A percentile compares a stretch with the other conserved stretches of the same genome.
Evolutionary conservation across 2,797 vertebrate species (phyloP).

Genomic region (Ataeniobius toweri): DNA sequence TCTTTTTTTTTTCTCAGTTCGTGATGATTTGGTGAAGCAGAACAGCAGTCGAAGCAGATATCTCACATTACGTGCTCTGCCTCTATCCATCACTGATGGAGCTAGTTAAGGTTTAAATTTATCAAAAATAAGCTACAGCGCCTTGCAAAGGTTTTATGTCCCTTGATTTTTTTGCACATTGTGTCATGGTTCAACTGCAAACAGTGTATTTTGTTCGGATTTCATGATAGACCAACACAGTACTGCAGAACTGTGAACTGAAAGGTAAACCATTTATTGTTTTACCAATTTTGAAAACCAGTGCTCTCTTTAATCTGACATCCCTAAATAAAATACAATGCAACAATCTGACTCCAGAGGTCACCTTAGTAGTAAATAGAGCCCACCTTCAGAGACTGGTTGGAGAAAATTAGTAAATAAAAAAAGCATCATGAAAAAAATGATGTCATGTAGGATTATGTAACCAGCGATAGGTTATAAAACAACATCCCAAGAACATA

Average conservation of each 20-base stretch:
- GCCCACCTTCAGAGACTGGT: background rate
- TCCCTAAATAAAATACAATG: background rate
- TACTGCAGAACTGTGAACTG: background rate
- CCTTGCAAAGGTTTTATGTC: background rate
- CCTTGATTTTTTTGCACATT: background rate
- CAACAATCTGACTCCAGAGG: background rate
- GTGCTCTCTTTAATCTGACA: no score
- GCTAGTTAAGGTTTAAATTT: constrained; percentile 1
- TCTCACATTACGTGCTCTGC: constrained; percentile 17
- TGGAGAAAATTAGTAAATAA: background rate
- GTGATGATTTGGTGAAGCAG: constrained; percentile 54
- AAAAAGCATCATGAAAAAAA: background rate
- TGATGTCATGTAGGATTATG: background rate
- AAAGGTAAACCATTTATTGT: background rate
- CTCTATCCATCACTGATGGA: constrained; percentile 20
- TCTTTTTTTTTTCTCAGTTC: constrained; percentile 52
- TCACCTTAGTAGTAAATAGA: no score
- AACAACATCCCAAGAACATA: background rate
- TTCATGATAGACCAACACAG: background rate
- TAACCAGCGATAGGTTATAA: background rate
- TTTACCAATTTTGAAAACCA: background rate
- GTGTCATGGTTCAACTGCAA: background rate
- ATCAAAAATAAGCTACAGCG: constrained; percentile 12
- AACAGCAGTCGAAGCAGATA: constrained; percentile 60
- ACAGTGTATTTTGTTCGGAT: background rate